Evolutionary conservation across 1,140 invertebrate genomes (phyloP).

Genomic region (Ephestia elutella): DNA sequence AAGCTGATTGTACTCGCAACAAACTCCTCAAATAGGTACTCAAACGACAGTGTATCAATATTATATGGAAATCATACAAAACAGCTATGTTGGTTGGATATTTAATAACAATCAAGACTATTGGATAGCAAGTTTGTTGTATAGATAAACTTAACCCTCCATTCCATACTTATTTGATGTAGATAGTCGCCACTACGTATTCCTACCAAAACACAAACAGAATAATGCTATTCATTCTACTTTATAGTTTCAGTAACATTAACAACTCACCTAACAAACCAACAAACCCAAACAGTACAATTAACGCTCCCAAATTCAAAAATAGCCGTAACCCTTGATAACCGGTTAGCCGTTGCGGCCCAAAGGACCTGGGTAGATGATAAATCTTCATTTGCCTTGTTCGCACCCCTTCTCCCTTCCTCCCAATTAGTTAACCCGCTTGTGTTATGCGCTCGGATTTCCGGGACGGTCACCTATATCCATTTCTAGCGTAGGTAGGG

Average conservation of each 20-base stretch:
- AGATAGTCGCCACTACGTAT: neutral
- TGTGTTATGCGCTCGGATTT: constrained; percentile 50
- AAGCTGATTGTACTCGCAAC: too few species aligned
- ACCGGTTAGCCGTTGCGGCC: constrained; percentile 17
- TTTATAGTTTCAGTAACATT: constrained; percentile 2
- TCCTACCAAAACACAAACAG: neutral
- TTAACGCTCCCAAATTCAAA: constrained; percentile 15
- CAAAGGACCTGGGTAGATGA: constrained; percentile 52
- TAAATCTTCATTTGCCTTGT: constrained; percentile 72
- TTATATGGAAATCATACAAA: too few species aligned
- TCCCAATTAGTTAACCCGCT: constrained; percentile 65
- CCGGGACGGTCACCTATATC: constrained; percentile 63
- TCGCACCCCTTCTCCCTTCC: constrained; percentile 65
- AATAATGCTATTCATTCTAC: neutral
- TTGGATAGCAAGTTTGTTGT: too few species aligned
- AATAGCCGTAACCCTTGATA: constrained; percentile 17
- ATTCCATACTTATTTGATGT: too few species aligned
- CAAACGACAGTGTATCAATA: too few species aligned
- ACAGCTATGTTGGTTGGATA: too few species aligned
- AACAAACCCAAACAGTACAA: neutral
- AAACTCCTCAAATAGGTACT: too few species aligned
- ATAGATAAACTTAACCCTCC: too few species aligned
- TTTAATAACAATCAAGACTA: too few species aligned
- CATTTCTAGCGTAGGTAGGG: constrained; percentile 26
- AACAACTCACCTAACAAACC: neutral